A percentile compares a stretch with the other conserved stretches of the same genome.
Evolutionary conservation across 2,888 invertebrate species (phyloP).

Genomic region (Galerucella pusilla): DNA sequence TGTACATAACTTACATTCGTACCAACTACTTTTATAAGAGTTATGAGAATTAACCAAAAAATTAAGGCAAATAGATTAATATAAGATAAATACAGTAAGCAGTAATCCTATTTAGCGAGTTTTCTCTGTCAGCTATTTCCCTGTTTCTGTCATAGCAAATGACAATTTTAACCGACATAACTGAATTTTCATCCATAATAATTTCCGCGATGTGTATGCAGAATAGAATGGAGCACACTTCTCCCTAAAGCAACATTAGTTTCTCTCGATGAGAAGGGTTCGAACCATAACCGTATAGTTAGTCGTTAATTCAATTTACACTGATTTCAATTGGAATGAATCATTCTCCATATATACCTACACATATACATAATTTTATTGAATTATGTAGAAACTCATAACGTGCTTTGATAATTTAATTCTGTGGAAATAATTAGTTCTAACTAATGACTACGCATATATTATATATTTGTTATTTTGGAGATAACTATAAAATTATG

Average conservation of each 20-base stretch:
- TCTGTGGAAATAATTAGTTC: slow-evolving; percentile 40
- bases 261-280: slow-evolving; percentile 34
- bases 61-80: too few relatives aligned
- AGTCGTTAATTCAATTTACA: slow-evolving; percentile 47
- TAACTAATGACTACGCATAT: slow-evolving; percentile 36
- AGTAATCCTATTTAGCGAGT: not conserved
- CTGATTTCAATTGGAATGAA: slow-evolving; percentile 47
- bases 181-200: slow-evolving; percentile 25
- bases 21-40: too few relatives aligned
- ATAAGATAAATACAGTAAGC: not conserved
- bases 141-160: slow-evolving; percentile 13
- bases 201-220: slow-evolving; percentile 28
- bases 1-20: too few relatives aligned
- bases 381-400: slow-evolving; percentile 39
- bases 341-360: slow-evolving; percentile 41
- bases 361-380: slow-evolving; percentile 40
- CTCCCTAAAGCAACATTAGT: slow-evolving; percentile 29
- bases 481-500: slow-evolving; percentile 32
- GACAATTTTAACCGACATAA: slow-evolving; percentile 32
- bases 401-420: slow-evolving; percentile 43
- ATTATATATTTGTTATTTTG: slow-evolving; percentile 27
- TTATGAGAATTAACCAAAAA: too few relatives aligned
- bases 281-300: slow-evolving; percentile 36
- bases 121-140: not conserved
- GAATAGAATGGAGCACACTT: slow-evolving; percentile 13